Conservation (phyloP, 2,888 invertebrate genomes). For the Microplitis manilae region DNA sequence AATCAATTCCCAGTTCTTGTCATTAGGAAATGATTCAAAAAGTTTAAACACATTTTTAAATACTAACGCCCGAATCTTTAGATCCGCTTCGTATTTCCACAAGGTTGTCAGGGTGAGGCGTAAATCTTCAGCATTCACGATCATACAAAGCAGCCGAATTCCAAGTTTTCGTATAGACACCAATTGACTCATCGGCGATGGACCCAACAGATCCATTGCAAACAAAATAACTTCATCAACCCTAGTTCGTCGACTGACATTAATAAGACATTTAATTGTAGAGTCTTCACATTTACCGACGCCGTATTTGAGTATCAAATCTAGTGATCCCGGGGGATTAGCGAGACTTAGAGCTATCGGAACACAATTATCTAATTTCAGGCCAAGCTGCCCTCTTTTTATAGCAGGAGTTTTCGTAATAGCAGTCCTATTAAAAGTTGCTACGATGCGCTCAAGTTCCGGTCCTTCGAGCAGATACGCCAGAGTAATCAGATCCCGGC, state of each 20-base stretch:
- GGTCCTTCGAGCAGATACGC: conserved; percentile 54
- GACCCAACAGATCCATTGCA: conserved; percentile 47
- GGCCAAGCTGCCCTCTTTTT: conserved; percentile 31
- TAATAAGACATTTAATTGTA: conserved; percentile 26
- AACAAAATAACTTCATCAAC: conserved; percentile 50
- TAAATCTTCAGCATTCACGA: conserved; percentile 48
- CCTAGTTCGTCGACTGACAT: conserved; percentile 47
- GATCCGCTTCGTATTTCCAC: conserved; percentile 53
- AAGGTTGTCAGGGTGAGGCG: conserved; percentile 42
- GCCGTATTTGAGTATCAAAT: conserved; percentile 46
- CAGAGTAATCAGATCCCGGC: conserved; percentile 41
- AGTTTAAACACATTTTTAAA: conserved; percentile 41
- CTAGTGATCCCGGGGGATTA: conserved; percentile 42
- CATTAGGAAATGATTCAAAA: conserved; percentile 50
- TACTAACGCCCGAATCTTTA: conserved; percentile 57
- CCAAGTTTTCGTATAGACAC: conserved; percentile 63
- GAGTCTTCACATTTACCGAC: conserved; percentile 52
- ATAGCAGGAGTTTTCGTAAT: conserved; percentile 45
- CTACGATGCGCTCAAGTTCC: conserved; percentile 50
- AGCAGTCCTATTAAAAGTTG: conserved; percentile 51
- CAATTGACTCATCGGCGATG: conserved; percentile 34
- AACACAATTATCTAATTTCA: conserved; percentile 19
- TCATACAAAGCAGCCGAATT: conserved; percentile 56
- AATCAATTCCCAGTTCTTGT: conserved; percentile 53
- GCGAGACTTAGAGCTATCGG: conserved; percentile 47